Percentiles rank a stretch among this genome's conserved stretches.
Evolutionary conservation across 2,797 vertebrate species (phyloP).

Genomic region (Labroides dimidiatus): DNA sequence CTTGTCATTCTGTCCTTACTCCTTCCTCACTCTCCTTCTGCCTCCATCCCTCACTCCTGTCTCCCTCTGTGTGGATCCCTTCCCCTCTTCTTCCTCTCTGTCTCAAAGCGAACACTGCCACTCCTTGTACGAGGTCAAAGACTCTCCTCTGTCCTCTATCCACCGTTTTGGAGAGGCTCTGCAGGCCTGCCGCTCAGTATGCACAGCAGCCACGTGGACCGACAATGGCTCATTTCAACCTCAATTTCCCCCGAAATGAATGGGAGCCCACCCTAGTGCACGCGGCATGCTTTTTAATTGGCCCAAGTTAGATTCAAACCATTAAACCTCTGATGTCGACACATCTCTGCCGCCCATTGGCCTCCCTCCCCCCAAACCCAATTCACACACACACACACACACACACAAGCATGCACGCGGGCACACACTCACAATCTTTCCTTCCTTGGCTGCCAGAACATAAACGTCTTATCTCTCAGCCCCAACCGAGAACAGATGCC

Average conservation of each 20-base stretch:
- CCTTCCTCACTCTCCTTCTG: conserved; percentile 63
- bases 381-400: not conserved
- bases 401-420: conserved; percentile 24
- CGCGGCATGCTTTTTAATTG: conserved; percentile 82
- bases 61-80: conserved; percentile 46
- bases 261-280: conserved; percentile 77
- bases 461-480: conserved; percentile 77
- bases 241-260: conserved; percentile 87
- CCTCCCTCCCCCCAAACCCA: conserved; percentile 19
- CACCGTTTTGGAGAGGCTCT: conserved; percentile 74
- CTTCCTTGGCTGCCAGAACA: conserved; percentile 65
- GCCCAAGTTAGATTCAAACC: conserved; percentile 83
- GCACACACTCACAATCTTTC: conserved; percentile 33
- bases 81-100: conserved; percentile 74
- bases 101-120: conserved; percentile 75
- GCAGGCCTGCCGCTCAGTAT: conserved; percentile 73
- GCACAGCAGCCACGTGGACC: conserved; percentile 79
- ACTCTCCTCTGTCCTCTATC: conserved; percentile 72
- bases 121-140: conserved; percentile 76
- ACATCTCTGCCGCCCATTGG: conserved; percentile 68
- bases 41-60: conserved; percentile 57
- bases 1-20: conserved; percentile 57
- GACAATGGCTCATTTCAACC: conserved; percentile 86
- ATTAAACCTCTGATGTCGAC: conserved; percentile 86
- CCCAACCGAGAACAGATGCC: conserved; percentile 69